phyloP scores from a whole-genome alignment of 35 echinoderm and acorn worm species.

The Heliocidaris erythrogramma region DNA sequence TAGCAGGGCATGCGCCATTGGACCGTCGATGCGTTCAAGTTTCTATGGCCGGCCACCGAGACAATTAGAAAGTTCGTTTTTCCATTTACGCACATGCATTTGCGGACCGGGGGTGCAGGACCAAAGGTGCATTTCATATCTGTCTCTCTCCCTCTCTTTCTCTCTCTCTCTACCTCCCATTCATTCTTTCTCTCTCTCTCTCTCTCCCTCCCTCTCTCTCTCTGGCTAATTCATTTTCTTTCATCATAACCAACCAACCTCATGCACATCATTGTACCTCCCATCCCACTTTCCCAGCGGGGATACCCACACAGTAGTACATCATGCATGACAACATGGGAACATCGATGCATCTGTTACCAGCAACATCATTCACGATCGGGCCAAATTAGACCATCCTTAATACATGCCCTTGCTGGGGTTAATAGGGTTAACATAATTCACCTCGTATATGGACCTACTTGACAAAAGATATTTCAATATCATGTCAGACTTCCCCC shows the following conservation, averaged over 20 bases:
- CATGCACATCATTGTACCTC: too few relatives aligned
- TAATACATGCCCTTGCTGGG: neutral
- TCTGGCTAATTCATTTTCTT: neutral
- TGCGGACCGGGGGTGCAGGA: too few relatives aligned
- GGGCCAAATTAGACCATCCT: neutral
- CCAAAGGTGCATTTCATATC: too few relatives aligned
- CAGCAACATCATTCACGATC: neutral
- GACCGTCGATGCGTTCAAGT: too few relatives aligned
- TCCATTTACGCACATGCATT: too few relatives aligned
- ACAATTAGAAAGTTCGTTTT: too few relatives aligned
- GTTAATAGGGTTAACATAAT: neutral
- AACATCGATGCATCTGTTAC: neutral
- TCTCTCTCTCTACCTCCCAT: neutral
- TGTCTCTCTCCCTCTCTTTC: neutral
- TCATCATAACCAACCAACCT: neutral
- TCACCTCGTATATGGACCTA: neutral
- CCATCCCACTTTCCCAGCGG: neutral
- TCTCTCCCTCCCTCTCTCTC: neutral
- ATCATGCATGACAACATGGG: neutral
- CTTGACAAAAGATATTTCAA: neutral
- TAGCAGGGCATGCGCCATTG: too few relatives aligned
- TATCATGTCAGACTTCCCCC: too few relatives aligned
- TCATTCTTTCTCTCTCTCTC: neutral
- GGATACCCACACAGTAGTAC: neutral
- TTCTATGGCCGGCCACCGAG: too few relatives aligned